These are phyloP conservation scores for Lathamus discolor DNA, from an alignment of 2,113 vertebrate genomes.

Conservation along the genomic window DNA sequence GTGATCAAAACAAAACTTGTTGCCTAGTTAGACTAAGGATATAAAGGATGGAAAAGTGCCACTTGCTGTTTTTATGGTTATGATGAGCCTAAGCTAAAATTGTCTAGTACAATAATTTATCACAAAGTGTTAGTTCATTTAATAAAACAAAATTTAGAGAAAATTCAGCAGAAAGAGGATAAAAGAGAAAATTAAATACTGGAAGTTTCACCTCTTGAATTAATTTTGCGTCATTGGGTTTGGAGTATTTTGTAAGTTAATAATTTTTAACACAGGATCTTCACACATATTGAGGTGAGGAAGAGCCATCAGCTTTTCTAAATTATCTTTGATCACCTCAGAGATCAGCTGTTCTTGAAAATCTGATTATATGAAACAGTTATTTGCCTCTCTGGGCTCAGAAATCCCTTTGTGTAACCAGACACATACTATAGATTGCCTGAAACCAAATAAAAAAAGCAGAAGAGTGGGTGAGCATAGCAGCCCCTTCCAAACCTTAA, in stretches of 20 bases:
- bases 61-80: neutral
- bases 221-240: neutral
- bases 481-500: neutral
- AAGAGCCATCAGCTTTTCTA: neutral
- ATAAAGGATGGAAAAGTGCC: neutral
- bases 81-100: neutral
- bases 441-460: neutral
- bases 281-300: neutral
- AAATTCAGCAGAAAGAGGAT: neutral
- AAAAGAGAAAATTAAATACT: neutral
- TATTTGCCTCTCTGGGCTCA: neutral
- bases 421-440: neutral
- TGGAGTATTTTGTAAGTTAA: neutral
- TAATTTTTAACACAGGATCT: neutral
- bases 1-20: neutral
- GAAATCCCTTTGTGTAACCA: neutral
- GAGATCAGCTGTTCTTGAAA: neutral
- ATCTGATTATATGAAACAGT: neutral
- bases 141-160: neutral
- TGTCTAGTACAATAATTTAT: neutral
- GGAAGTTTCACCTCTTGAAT: neutral
- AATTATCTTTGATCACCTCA: neutral
- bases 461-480: neutral
- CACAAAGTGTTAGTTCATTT: neutral
- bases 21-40: neutral